Base-by-base conservation (phyloP, 2,888 invertebrate genomes). In the Agonopterix subpropinquella region DNA sequence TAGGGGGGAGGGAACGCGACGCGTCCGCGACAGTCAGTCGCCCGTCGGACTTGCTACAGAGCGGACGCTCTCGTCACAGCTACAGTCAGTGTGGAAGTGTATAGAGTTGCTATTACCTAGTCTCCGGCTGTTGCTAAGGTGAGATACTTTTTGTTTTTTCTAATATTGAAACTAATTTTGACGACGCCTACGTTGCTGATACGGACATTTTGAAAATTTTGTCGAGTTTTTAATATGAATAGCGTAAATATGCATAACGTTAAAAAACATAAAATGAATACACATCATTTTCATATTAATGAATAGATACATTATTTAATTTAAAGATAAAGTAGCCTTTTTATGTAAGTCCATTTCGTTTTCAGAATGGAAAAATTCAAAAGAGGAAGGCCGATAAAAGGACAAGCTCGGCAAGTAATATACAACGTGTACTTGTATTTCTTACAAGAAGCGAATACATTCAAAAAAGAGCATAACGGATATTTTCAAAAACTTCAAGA, bases 381-480 rank as follows among this genome's bases (percentile, higher is more conserved):
- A 39, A 9, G 39, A n/a, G 39, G 39, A n/a, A 39, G 5, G 39
- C 39, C 39, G 39, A 9, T 39, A n/a, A 39, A 39, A n/a, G 9
- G 4, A 39, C 39, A 39, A 39, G 39, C 39, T 1, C 39, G 39
- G 39, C 39, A 39, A 39, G n/a, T 39, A n/a, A n/a, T 39, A 39
- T 39, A n/a, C n/a, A 39, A 39, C n/a, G 48, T 48, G 35, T 49
- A 49, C 36, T 36, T 49, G 10, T 49, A 49, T 49, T 49, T 49
- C 41, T 45, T 49, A 11, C 36, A 43, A 15, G 11, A 49, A 49
- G 48, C 45, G 28, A 45, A 49, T 41, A 10, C n/a, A 7, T 48
- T 44, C 8, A 49, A 45, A 42, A 45, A n/a, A 49, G 36, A 49
- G 11, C 41, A 45, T 15, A 42, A 49, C 39, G 44, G 48, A 28